Base-by-base conservation (phyloP, 2,113 vertebrate species). In the Elephas maximus region DNA sequence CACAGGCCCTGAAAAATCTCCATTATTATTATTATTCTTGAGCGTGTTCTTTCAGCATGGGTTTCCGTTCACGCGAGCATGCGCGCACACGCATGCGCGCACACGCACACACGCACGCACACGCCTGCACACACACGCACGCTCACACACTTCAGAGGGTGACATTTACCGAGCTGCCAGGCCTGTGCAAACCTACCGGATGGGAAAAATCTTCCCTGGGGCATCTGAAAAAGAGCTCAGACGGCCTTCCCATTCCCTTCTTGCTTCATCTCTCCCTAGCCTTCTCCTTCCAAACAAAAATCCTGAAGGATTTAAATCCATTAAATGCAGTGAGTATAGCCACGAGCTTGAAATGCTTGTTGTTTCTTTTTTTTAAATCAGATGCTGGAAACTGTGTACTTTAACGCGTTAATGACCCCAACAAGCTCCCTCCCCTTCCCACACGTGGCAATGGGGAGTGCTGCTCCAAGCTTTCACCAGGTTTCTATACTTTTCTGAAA, bases 271-370 rank as follows among this genome's bases (percentile, higher is more conserved):
- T 4, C 65, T 87, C 63, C 77, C 63, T 84, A 81, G 48, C 62
- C 63, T 88, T 65, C 76, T 76, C 63, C 63, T 90, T 94, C 77
- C 83, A 85, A 93, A 96, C 53, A 84, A 89, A 95, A 97, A 82
- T 93, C 79, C 60, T 90, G 37, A 21, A 92, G 74, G 74, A 79
- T 41, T 90, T 96, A 41, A 71, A 83, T 67, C 67, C 73, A 51
- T 78, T 76, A 69, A 91, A 77, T 28, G 6, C 69, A 12, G 8
- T 51, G 57, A 91, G 44, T 33, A 45, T 5, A 83, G 63, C 51
- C 37, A 17, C 45, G 79, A 62, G 62, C 33, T n/a, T 74, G 37
- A 93, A 83, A 84, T 26, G 60, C 48, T 77, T 95, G 44, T 57
- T 57, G 44, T 82, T 74, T 28, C 76, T 87, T 77, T 33, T 83